Conservation (phyloP, 1,140 invertebrate genomes). For the Saccostrea echinata region DNA sequence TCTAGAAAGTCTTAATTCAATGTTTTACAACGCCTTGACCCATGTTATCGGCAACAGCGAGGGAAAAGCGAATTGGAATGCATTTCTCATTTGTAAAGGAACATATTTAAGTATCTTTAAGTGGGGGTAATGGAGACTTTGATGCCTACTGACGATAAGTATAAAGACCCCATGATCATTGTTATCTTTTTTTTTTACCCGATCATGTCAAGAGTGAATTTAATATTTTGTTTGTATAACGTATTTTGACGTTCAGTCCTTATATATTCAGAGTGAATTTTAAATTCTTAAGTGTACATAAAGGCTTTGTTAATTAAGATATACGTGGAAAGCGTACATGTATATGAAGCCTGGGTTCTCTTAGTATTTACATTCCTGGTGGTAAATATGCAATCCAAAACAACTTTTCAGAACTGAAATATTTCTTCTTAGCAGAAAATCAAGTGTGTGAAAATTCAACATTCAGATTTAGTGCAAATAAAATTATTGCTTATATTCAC, state of each 20-base stretch:
- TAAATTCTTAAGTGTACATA: not conserved
- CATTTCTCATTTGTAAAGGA: not conserved
- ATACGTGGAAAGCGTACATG: not conserved
- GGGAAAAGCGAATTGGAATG: not conserved
- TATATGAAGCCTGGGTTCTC: not conserved
- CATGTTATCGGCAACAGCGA: not conserved
- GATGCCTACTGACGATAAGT: not conserved
- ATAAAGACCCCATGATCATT: not conserved
- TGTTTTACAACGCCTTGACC: not conserved
- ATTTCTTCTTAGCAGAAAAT: not conserved
- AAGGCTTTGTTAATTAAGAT: not conserved
- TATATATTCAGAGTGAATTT: not conserved
- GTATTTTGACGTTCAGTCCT: not conserved
- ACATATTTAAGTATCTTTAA: conserved; percentile 13
- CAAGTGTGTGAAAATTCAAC: not conserved
- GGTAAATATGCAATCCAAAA: not conserved
- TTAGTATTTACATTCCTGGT: not conserved
- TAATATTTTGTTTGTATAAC: conserved; percentile 23
- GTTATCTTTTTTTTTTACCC: not conserved
- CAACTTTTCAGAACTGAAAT: not conserved
- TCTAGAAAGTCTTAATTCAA: not conserved
- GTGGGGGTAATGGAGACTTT: not conserved
- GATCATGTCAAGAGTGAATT: conserved; percentile 32
- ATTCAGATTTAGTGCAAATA: not conserved
- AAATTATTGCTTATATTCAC: not conserved